Base-by-base conservation (phyloP, 2,888 invertebrate species). In the Lissonota sp. region DNA sequence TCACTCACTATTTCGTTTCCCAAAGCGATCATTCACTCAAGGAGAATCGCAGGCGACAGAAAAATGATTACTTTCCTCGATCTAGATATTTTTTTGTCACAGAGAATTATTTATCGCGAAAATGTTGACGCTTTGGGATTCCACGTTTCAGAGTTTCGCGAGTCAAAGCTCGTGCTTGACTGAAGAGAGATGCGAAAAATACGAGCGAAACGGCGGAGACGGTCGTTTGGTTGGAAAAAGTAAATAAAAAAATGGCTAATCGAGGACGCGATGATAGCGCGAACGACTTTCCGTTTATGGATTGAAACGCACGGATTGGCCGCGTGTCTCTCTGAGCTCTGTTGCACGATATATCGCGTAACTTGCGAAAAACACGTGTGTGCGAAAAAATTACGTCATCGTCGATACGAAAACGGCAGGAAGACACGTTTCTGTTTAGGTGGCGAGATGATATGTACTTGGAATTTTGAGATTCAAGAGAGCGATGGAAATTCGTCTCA, bases 241-340 rank as follows among this genome's bases (percentile, higher is more conserved):
- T 64, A 58, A 74, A 37, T n/a, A n/a, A 53, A 57, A 58, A 26
- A 67, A 58, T 60, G 58, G 55, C 53, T 39, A 57, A 49, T 66
- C 40, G 66, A 16, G 39, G 39, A n/a, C 44, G 44, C 49, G 72
- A 64, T 66, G 44, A 73, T 66, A 72, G 78, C 70, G 58, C n/a
- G 60, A 42, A 37, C 72, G 57, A 78, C 66, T 78, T 72, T 72
- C 72, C 72, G 72, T 42, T 40, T 73, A 72, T 72, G 66, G 78
- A 26, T 67, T 12, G 53, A 78, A 72, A 71, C 57, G n/a, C 44
- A 71, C 58, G 14, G 51, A 78, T 72, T 66, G 78, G 66, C 51
- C 12, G 14, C 12, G 53, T 14, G 14, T 12, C 14, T 49, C 49
- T 49, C 49, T 12, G 49, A 49, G 10, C 49, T 49, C 49, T 49